Base-by-base conservation (phyloP, 1,140 invertebrate genomes). In the Varroa destructor region DNA sequence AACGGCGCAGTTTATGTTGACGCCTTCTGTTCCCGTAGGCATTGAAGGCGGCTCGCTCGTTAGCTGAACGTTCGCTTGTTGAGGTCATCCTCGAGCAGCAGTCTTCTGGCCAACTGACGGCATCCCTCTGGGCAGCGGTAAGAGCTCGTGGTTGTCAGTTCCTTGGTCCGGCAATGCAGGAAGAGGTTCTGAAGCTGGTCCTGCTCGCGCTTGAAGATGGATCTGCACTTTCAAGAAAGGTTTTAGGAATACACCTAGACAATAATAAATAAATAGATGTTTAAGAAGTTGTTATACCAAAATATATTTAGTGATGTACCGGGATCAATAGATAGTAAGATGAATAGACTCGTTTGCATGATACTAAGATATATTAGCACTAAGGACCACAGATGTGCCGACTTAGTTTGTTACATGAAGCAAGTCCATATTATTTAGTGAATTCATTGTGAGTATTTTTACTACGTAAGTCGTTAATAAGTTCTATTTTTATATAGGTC, bases 101-200 rank as follows among this genome's bases (percentile, higher is more conserved):
- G 81, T 93, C 93, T 82, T 88, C 90, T 43, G 88, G 92, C 76
- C 90, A 94, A 77, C 79, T 95, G 2, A 93, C 90, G 71, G 88
- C 90, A 6, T 93, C 93, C 81, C 82, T 99, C 25, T 99, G 96
- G 96, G 91, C 93, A 55, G 94, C 95, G 61, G 94, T 99, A 2
- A 81, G 96, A 73, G 90, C 92, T 1, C 84, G 95, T 71, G 95
- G 96, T 51, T 99, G 96, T 80, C 96, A 99, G 80, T 99, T 99
- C 81, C 85, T 99, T 14, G 96, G 96, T n/a, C 94, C 94, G 86
- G 92, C 91, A 4, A 97, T 98, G 93, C 94, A 98, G 82, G 94
- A 98, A 81, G 94, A 98, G 80, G 93, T 97, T 1, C 80, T 99
- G 0, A 92, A 93, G 79, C 81, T 99, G 67, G 93, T 98, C 25